phyloP scores from a whole-genome alignment of 2,888 invertebrate species.

The Acronicta leporina region DNA sequence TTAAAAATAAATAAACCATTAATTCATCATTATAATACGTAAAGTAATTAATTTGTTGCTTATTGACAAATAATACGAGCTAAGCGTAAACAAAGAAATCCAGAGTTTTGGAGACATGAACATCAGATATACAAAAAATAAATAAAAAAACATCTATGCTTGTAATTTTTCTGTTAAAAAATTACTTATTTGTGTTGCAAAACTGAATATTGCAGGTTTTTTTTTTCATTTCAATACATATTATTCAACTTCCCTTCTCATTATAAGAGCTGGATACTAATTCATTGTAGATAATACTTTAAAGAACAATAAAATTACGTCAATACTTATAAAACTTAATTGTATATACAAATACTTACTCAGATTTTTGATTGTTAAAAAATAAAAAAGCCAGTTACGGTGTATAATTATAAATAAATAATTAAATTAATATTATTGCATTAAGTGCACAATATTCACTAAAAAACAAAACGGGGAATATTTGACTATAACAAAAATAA shows the following conservation, averaged over 20 bases:
- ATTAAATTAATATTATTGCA: constrained; percentile 42
- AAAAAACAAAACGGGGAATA: not conserved
- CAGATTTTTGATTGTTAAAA: not conserved
- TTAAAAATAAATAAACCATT: constrained; percentile 81
- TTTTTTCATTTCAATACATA: not conserved
- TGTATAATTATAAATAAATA: constrained; percentile 28
- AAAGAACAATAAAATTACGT: constrained; percentile 16
- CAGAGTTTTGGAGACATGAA: not conserved
- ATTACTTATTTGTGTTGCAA: no score
- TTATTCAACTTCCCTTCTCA: no score
- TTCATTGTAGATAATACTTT: constrained; percentile 18
- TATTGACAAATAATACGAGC: constrained; percentile 50
- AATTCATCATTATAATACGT: constrained; percentile 49
- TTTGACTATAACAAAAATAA: constrained; percentile 1
- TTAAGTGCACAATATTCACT: constrained; percentile 17
- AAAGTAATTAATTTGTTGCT: constrained; percentile 35
- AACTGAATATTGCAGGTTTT: no score
- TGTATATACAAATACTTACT: constrained; percentile 32
- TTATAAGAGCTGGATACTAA: not conserved
- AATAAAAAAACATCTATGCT: not conserved
- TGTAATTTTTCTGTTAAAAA: no score
- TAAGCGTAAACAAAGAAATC: constrained; percentile 45
- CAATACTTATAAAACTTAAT: constrained; percentile 7
- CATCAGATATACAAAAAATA: not conserved
- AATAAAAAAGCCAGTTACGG: not conserved